These are phyloP conservation scores for Molorchus minor DNA, from an alignment of 2,888 invertebrate species.

Conservation along the genomic window DNA sequence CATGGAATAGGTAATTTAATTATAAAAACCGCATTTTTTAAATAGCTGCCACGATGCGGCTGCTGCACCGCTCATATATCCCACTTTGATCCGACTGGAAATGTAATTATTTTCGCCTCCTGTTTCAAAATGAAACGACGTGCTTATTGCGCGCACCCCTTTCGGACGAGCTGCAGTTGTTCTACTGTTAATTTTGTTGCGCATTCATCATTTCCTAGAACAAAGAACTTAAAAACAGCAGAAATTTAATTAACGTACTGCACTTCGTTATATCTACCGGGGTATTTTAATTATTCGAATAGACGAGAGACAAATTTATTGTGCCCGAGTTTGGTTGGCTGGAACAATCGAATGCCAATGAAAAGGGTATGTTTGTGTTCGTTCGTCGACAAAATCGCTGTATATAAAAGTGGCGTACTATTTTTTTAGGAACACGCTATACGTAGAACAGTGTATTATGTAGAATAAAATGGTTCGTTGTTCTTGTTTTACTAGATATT, in stretches of 20 bases:
- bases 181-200: background rate
- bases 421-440: too few relatives aligned
- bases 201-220: conserved; percentile 13
- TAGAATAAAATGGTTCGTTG: too few relatives aligned
- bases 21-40: too few relatives aligned
- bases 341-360: conserved; percentile 21
- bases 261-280: background rate
- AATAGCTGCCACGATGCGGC: too few relatives aligned
- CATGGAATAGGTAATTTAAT: too few relatives aligned
- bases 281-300: conserved; percentile 6
- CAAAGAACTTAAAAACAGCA: conserved; percentile 13
- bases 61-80: too few relatives aligned
- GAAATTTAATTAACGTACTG: conserved; percentile 12
- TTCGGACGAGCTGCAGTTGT: background rate
- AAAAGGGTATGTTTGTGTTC: too few relatives aligned
- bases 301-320: conserved; percentile 10
- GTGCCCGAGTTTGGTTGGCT: background rate
- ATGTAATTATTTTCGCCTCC: background rate
- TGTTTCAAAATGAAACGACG: background rate
- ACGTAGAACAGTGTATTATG: too few relatives aligned
- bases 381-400: too few relatives aligned
- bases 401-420: too few relatives aligned
- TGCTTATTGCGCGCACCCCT: background rate
- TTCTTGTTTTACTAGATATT: too few relatives aligned
- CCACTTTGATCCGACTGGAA: too few relatives aligned